A percentile compares a stretch with the other conserved stretches of the same genome.
phyloP scores from a whole-genome alignment of 2,797 vertebrate species.

The Alca torda region DNA sequence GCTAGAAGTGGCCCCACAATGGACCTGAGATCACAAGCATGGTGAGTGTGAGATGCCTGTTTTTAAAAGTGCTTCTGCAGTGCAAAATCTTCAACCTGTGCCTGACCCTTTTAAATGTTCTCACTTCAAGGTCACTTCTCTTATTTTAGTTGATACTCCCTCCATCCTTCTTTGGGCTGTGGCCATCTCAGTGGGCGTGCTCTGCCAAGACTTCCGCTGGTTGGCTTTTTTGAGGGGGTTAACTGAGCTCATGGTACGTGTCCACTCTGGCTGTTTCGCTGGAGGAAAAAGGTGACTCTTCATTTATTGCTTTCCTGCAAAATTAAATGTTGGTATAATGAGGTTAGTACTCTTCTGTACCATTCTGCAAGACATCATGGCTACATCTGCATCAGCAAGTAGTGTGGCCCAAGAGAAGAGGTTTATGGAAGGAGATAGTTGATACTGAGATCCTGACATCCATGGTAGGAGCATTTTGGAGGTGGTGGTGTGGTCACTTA shows the following conservation, averaged over 20 bases:
- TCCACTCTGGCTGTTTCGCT: background rate
- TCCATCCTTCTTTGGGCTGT: background rate
- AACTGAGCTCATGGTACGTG: accelerated
- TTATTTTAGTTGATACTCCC: background rate
- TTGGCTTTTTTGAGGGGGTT: background rate
- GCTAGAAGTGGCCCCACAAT: background rate
- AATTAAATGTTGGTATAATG: too few relatives aligned
- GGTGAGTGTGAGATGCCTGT: background rate
- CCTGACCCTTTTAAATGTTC: background rate
- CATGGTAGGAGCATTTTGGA: background rate
- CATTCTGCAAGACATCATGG: background rate
- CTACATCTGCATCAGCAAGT: background rate
- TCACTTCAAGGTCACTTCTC: background rate
- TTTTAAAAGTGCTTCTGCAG: background rate
- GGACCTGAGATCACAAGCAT: background rate
- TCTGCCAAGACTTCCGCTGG: background rate
- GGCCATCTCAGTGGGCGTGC: background rate
- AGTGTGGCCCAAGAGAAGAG: background rate
- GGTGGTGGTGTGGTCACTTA: background rate
- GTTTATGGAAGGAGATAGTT: background rate
- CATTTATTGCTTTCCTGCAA: background rate
- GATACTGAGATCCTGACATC: background rate
- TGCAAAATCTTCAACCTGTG: background rate
- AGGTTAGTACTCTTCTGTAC: background rate
- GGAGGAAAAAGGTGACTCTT: background rate